A percentile compares a stretch with the other conserved stretches of the same genome.
Evolutionary conservation across 2,797 vertebrate species (phyloP).

Genomic region (Manis pentadactyla): DNA sequence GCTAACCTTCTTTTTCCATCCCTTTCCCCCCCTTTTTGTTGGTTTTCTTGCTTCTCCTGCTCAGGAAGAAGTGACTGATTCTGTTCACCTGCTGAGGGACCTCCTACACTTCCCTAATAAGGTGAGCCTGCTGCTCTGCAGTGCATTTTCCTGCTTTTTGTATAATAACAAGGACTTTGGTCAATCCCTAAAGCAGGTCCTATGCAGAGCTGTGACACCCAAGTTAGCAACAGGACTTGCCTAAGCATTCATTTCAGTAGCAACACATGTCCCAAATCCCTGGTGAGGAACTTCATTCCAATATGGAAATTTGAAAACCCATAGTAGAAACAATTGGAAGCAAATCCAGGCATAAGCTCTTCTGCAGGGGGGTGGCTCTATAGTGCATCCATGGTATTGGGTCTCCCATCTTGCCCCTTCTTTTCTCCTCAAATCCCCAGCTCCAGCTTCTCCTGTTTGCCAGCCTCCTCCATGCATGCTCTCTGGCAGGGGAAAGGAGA

Average conservation of each 20-base stretch:
- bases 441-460: too few species aligned
- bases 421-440: background rate
- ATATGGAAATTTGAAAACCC: background rate
- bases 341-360: too few species aligned
- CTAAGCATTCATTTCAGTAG: background rate
- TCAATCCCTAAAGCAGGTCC: background rate
- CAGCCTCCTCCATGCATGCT: too few species aligned
- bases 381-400: background rate
- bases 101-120: conserved; percentile 87
- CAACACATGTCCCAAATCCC: background rate
- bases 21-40: background rate
- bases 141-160: background rate
- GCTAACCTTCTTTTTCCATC: background rate
- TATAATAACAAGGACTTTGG: background rate
- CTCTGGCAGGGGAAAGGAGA: too few species aligned
- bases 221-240: background rate
- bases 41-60: background rate
- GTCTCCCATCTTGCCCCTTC: background rate
- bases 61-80: conserved; percentile 85
- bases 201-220: background rate
- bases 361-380: background rate
- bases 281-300: background rate
- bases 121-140: conserved; percentile 77
- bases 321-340: background rate
- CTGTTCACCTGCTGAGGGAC: conserved; percentile 83